phyloP scores from a whole-genome alignment of 1,140 invertebrate species.

The Ganaspis sp. region DNA sequence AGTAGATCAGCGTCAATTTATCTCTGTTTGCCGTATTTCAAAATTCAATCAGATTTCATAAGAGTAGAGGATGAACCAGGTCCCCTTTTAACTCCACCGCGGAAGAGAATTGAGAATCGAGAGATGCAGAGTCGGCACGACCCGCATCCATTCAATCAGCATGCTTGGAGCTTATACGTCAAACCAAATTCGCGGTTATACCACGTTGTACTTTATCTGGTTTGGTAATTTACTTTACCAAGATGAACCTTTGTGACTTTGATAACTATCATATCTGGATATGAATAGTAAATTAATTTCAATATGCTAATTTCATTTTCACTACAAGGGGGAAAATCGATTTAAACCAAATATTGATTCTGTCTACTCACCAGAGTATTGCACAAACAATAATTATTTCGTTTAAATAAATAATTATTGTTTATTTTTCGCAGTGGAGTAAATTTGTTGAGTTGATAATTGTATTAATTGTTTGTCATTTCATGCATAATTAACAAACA shows the following conservation, averaged over 20 bases:
- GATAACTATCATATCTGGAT: slow-evolving; percentile 10
- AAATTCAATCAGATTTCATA: slow-evolving; percentile 49
- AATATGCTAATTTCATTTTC: slow-evolving; percentile 12
- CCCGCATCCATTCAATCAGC: slow-evolving; percentile 70
- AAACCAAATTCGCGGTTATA: slow-evolving; percentile 24
- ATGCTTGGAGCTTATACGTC: slow-evolving; percentile 48
- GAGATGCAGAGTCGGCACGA: slow-evolving; percentile 59
- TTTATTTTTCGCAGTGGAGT: no score
- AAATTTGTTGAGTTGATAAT: no score
- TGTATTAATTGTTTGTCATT: no score
- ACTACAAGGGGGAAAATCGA: neutral
- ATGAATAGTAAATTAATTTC: slow-evolving; percentile 3
- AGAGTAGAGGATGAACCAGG: slow-evolving; percentile 22
- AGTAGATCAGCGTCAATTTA: slow-evolving; percentile 38
- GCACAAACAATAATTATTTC: neutral
- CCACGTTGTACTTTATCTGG: slow-evolving; percentile 28
- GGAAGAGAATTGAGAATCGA: slow-evolving; percentile 27
- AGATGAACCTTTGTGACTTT: slow-evolving; percentile 19
- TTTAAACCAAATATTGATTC: neutral
- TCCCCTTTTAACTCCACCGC: slow-evolving; percentile 15
- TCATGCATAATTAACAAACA: no score
- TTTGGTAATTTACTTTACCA: slow-evolving; percentile 19
- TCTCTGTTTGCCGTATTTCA: slow-evolving; percentile 47
- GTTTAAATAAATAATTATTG: neutral
- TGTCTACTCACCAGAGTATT: neutral